Conservation (phyloP, 2,888 invertebrate genomes). For the Teinopalpus imperialis region DNA sequence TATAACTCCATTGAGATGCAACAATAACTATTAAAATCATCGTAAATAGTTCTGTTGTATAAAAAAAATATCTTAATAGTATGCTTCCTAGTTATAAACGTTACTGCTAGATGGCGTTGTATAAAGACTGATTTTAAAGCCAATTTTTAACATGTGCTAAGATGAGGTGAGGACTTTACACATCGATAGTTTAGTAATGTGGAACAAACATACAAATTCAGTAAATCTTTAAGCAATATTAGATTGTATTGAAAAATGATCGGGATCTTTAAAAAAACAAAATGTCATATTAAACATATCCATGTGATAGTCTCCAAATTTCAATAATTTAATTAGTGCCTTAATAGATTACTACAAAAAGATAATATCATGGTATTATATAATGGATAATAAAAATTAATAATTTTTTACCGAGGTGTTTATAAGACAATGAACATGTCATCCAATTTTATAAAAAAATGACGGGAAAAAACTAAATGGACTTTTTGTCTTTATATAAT, state of each 20-base stretch:
- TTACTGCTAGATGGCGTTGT: constrained; percentile 5
- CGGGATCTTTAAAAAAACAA: too few relatives aligned
- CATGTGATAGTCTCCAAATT: too few relatives aligned
- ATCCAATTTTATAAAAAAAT: background rate
- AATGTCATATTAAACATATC: too few relatives aligned
- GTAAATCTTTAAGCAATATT: too few relatives aligned
- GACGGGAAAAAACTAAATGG: background rate
- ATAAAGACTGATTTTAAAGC: constrained; percentile 24
- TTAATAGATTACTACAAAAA: constrained; percentile 15
- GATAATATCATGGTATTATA: constrained; percentile 2
- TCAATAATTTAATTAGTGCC: constrained; percentile 20
- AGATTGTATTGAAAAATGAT: too few relatives aligned
- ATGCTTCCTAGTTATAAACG: constrained; percentile 3
- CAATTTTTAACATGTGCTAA: constrained; percentile 16
- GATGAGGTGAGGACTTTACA: constrained; percentile 2
- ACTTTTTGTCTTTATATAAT: too few relatives aligned
- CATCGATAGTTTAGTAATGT: constrained; percentile 5
- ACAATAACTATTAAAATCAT: background rate
- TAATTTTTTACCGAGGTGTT: too few relatives aligned
- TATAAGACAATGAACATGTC: too few relatives aligned
- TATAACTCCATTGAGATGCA: too few relatives aligned
- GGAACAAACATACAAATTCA: too few relatives aligned
- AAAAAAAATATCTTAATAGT: too few relatives aligned
- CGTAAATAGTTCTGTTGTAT: background rate
- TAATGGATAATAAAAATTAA: constrained; percentile 8